Evolutionary conservation across 92 coral and sea anemone genomes (phyloP), one percentile per base, ranked within the genome.

Genomic region (Zoanthus solanderi): DNA sequence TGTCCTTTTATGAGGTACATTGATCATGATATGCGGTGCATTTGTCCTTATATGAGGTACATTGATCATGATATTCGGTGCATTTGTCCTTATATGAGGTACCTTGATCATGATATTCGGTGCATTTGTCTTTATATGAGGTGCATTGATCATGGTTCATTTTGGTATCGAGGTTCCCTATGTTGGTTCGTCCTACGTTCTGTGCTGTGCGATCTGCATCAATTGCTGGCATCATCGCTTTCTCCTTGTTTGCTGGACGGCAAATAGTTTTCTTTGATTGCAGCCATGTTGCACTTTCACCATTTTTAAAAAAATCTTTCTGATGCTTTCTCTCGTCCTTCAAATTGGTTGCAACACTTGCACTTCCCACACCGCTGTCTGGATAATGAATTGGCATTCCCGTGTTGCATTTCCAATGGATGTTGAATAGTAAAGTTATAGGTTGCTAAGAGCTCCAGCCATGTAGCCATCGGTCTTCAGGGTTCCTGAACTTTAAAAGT

Each of bases 321-420:
- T 71, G 66, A 1, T 12, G 65, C 8, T 87, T 84, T 14, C 37
- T 48, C 75, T 58, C 56, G 56, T 3, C 3, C 30, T 45, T 53
- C 71, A 63, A 42, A 50, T n/a, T 44, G 31, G n/a, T 73, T 46
- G 53, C 87, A 88, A 50, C 14, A 57, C 31, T 63, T 82, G 42
- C 83, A 88, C 29, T 88, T 50, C n/a, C 76, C 50, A 28, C 83
- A 88, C 28, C 83, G 87, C 34, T 67, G 31, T 32, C 77, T 46
- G 32, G 91, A 88, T 0, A 73, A 75, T 61, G 77, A 53, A 61
- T 80, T 76, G 9, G 79, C 87, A 71, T 88, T 81, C 52, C 57
- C 68, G 23, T 81, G 87, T 17, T 72, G 77, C 23, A 11, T 9
- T 8, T 83, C 77, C 17, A 75, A 50, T 11, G 87, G 16, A 56